phyloP scores from a whole-genome alignment of 1,140 invertebrate genomes.

The Cyclargus thomasi region DNA sequence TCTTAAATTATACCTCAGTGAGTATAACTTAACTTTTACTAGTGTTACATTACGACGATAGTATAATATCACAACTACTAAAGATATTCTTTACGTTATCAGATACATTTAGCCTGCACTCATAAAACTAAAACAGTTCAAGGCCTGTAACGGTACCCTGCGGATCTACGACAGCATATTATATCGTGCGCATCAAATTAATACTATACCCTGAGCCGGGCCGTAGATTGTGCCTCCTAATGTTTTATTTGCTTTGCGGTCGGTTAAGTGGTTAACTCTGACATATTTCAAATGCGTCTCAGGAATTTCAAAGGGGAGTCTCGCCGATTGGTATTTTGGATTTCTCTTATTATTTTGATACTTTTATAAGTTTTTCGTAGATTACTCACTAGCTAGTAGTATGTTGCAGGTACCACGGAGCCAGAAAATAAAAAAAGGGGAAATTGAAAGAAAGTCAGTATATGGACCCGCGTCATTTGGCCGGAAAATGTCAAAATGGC shows the following conservation, averaged over 20 bases:
- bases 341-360: neutral
- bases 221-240: slow-evolving; percentile 39
- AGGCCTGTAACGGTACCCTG: neutral
- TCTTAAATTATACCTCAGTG: too few species aligned
- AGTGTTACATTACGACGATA: too few species aligned
- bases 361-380: neutral
- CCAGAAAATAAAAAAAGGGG: too few species aligned
- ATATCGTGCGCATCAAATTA: slow-evolving; percentile 29
- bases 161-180: neutral
- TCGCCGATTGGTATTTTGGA: neutral
- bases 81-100: neutral
- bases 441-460: too few species aligned
- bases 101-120: neutral
- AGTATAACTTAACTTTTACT: too few species aligned
- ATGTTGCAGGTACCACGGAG: too few species aligned
- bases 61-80: neutral
- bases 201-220: slow-evolving; percentile 32
- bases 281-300: neutral
- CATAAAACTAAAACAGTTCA: neutral
- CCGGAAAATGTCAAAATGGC: too few species aligned
- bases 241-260: slow-evolving; percentile 47
- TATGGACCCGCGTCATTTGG: too few species aligned
- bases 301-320: neutral
- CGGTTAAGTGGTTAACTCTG: slow-evolving; percentile 31
- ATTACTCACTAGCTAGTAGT: too few species aligned